Conservation (phyloP, 2,888 invertebrate genomes). For the Drosophila dives region DNA sequence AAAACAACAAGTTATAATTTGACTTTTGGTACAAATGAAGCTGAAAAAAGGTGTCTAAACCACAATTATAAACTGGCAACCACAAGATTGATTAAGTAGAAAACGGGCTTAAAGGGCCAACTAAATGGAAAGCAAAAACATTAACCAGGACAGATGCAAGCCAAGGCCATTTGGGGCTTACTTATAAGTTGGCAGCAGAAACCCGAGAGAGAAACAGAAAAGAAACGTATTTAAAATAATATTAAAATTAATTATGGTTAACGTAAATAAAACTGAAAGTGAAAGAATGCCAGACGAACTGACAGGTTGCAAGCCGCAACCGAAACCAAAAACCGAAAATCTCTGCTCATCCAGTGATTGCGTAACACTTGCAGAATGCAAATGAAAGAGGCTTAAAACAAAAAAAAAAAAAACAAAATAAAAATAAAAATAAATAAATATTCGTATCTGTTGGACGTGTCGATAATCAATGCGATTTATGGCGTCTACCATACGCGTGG, state of each 20-base stretch:
- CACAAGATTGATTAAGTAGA: conserved; percentile 64
- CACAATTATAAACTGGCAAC: conserved; percentile 37
- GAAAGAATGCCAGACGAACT: conserved; percentile 54
- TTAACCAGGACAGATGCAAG: conserved; percentile 21
- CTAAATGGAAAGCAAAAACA: conserved; percentile 31
- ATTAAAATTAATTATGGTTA: conserved; percentile 57
- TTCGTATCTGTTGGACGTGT: conserved; percentile 23
- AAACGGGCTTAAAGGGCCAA: conserved; percentile 26
- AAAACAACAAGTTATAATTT: conserved; percentile 48
- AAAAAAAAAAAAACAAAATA: neutral
- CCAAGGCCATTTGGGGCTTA: conserved; percentile 46
- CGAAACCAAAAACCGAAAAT: neutral
- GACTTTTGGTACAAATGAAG: conserved; percentile 23
- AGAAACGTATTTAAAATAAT: conserved; percentile 10
- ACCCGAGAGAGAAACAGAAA: conserved; percentile 10
- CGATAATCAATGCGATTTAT: conserved; percentile 77
- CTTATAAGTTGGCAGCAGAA: conserved; percentile 13
- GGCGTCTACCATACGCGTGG: conserved; percentile 70
- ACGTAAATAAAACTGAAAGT: conserved; percentile 47
- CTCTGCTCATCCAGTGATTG: conserved; percentile 26
- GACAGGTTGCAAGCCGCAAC: conserved; percentile 41
- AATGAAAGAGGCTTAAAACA: conserved; percentile 55
- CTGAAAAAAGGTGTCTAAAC: conserved; percentile 29
- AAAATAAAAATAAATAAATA: conserved; percentile 4
- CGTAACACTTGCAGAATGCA: conserved; percentile 48